Percentiles rank a stretch among this genome's conserved stretches.
These are phyloP conservation scores for Tuberolachnus salignus DNA, from an alignment of 2,888 invertebrate species.

Conservation along the genomic window DNA sequence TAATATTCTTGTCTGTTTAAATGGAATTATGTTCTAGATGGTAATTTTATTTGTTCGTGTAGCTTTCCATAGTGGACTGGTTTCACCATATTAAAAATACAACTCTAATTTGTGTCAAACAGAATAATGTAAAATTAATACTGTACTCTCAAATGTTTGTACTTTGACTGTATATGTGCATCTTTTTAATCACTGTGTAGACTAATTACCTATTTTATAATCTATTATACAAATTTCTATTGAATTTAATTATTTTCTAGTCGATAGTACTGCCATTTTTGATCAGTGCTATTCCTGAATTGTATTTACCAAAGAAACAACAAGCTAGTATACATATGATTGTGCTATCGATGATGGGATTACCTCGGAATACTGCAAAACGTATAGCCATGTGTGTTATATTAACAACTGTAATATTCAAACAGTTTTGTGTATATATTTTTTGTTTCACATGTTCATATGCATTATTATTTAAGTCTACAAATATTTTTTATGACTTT, in stretches of 20 bases:
- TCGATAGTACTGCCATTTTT: slow-evolving; percentile 35
- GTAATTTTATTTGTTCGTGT: too few species aligned
- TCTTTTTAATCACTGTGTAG: too few species aligned
- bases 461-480: background rate
- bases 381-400: slow-evolving; percentile 10
- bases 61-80: too few species aligned
- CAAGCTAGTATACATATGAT: slow-evolving; percentile 31
- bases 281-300: slow-evolving; percentile 23
- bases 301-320: slow-evolving; percentile 28
- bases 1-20: too few species aligned
- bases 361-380: slow-evolving; percentile 34
- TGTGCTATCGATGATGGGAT: slow-evolving; percentile 30
- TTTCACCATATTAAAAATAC: too few species aligned
- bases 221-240: background rate
- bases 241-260: slow-evolving; percentile 40
- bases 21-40: too few species aligned
- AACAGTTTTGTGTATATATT: slow-evolving; percentile 44
- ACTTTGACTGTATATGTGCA: too few species aligned
- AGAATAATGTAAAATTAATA: too few species aligned
- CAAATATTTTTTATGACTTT: slow-evolving; percentile 12
- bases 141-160: too few species aligned
- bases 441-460: slow-evolving; percentile 50
- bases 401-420: slow-evolving; percentile 1
- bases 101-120: too few species aligned
- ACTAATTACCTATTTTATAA: background rate